These are phyloP conservation scores for Chlorodrepanis virens DNA, from an alignment of 2,113 vertebrate genomes.

Conservation along the genomic window DNA sequence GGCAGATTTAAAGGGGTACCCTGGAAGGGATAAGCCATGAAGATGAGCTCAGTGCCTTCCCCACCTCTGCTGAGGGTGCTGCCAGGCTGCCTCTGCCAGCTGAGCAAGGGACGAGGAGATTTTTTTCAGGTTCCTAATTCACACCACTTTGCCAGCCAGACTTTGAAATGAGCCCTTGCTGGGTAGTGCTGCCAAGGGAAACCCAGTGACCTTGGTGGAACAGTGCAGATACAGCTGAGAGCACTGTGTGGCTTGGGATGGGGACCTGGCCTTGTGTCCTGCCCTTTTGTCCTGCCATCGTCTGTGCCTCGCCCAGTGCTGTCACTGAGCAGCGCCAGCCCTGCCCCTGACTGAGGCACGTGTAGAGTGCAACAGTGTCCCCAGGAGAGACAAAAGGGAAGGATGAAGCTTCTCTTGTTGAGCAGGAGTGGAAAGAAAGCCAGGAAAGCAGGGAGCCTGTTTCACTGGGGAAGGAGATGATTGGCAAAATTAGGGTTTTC, in stretches of 20 bases:
- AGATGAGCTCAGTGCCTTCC: not conserved
- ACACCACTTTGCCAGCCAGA: not conserved
- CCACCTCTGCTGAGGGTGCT: not conserved
- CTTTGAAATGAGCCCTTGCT: not conserved
- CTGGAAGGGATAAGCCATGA: not conserved
- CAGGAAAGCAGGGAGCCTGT: not conserved
- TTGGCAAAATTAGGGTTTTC: not conserved
- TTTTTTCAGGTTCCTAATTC: not conserved
- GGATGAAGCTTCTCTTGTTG: not conserved
- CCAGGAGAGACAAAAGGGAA: not conserved
- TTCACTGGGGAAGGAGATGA: not conserved
- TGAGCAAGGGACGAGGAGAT: not conserved
- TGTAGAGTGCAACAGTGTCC: not conserved
- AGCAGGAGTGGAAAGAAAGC: not conserved
- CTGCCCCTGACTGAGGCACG: not conserved
- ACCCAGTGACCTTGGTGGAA: not conserved
- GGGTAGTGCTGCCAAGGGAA: not conserved
- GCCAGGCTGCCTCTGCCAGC: not conserved
- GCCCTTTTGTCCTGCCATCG: not conserved
- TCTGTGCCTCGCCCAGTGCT: rapidly evolving
- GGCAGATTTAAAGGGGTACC: not conserved
- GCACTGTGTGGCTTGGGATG: not conserved
- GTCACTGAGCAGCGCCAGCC: not conserved
- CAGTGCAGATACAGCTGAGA: not conserved
- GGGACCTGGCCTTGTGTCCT: not conserved